Percentiles rank a stretch among this genome's conserved stretches.
These are phyloP conservation scores for Cryptoblepharus egeriae DNA, from an alignment of 2,797 vertebrate species.

Conservation along the genomic window DNA sequence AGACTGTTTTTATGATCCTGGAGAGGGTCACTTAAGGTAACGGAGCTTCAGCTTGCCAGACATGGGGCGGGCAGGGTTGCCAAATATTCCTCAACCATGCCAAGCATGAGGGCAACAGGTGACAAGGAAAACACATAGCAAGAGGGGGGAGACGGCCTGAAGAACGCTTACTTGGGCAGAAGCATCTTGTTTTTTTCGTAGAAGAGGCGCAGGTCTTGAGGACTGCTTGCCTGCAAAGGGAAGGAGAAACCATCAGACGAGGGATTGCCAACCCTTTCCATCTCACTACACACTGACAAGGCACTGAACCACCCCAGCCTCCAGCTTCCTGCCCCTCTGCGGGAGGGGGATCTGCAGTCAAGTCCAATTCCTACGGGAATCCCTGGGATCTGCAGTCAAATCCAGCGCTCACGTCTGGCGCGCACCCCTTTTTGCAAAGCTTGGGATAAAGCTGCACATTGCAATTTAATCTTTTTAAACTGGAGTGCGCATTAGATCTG, in stretches of 20 bases:
- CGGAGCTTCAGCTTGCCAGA: background rate
- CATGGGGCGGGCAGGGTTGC: conserved; percentile 17
- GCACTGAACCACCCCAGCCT: too few species aligned
- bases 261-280: too few species aligned
- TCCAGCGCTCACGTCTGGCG: too few species aligned
- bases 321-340: too few species aligned
- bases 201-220: conserved; percentile 94
- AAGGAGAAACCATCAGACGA: conserved; percentile 15
- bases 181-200: conserved; percentile 95
- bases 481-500: too few species aligned
- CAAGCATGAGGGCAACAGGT: conserved; percentile 47
- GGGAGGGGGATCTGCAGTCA: too few species aligned
- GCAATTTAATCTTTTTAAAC: too few species aligned
- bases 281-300: too few species aligned
- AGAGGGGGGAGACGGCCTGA: conserved; percentile 29
- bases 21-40: conserved; percentile 7
- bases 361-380: too few species aligned
- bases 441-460: too few species aligned
- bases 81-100: conserved; percentile 50
- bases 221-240: conserved; percentile 88
- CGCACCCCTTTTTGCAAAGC: too few species aligned
- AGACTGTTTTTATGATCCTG: background rate
- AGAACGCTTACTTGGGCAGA: conserved; percentile 87
- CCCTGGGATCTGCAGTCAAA: too few species aligned
- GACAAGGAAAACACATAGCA: conserved; percentile 11